Conservation (phyloP, 2,797 vertebrate genomes). For the Calcarius lapponicus region DNA sequence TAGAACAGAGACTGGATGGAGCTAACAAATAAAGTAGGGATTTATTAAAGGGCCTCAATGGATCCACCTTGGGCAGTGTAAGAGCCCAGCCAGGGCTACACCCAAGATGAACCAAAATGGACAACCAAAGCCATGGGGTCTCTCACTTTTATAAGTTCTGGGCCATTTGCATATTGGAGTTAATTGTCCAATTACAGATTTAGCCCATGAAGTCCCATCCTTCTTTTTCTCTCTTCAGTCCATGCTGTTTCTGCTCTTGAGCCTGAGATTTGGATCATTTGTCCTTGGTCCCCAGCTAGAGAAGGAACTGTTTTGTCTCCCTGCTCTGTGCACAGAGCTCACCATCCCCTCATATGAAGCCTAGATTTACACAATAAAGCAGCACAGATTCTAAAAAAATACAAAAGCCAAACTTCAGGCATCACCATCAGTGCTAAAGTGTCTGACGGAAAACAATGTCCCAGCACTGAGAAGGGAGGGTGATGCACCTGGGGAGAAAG, state of each 20-base stretch:
- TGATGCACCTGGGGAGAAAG: background rate
- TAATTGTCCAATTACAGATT: too few species aligned
- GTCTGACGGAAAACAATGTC: background rate
- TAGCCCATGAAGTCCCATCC: too few species aligned
- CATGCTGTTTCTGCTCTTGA: background rate
- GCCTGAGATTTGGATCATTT: background rate
- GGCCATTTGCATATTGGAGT: too few species aligned
- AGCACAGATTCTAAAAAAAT: background rate
- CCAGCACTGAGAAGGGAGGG: background rate
- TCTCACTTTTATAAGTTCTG: too few species aligned
- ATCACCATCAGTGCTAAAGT: fast-evolving
- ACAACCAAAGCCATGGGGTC: too few species aligned
- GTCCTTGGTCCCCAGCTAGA: background rate
- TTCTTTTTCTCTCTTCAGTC: background rate
- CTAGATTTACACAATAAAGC: background rate
- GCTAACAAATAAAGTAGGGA: background rate
- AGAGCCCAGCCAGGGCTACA: background rate
- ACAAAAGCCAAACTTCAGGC: background rate
- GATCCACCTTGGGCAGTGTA: too few species aligned
- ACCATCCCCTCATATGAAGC: background rate
- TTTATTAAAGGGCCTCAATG: background rate
- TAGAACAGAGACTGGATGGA: background rate
- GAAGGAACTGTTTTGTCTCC: background rate
- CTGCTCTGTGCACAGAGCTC: background rate
- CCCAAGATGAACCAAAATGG: background rate